phyloP scores from a whole-genome alignment of 2,797 vertebrate species.

The Cephalopachus bancanus region DNA sequence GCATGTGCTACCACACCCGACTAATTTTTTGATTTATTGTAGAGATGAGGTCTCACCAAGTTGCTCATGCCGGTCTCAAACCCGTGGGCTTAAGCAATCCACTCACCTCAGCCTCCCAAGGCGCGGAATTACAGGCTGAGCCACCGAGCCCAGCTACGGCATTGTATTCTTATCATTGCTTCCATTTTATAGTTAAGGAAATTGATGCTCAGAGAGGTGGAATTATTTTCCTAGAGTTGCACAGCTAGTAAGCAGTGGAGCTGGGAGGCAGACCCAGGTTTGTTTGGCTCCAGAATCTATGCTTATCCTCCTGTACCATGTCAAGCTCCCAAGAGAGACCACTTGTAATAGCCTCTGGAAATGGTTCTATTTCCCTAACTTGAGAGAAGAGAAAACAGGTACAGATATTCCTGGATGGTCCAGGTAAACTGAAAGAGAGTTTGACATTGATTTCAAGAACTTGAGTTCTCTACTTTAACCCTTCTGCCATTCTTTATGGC shows the following conservation, averaged over 20 bases:
- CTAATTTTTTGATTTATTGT: too few species aligned
- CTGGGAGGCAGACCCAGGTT: conserved; percentile 8
- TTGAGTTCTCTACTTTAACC: background rate
- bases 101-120: too few species aligned
- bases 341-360: background rate
- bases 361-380: background rate
- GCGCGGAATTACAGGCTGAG: too few species aligned
- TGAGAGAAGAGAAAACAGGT: background rate
- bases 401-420: background rate
- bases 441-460: conserved; percentile 29
- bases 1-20: too few species aligned
- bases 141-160: background rate
- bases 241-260: background rate
- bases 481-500: background rate
- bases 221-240: conserved; percentile 12
- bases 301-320: background rate
- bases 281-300: conserved; percentile 46
- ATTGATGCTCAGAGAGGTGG: conserved; percentile 36
- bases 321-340: conserved; percentile 23
- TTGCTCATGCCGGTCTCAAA: too few species aligned
- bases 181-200: conserved; percentile 53
- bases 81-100: too few species aligned
- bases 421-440: background rate
- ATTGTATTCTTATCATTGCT: background rate
- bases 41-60: too few species aligned